Conservation (phyloP, 2,113 vertebrate species). For the Irena cyanogastra region DNA sequence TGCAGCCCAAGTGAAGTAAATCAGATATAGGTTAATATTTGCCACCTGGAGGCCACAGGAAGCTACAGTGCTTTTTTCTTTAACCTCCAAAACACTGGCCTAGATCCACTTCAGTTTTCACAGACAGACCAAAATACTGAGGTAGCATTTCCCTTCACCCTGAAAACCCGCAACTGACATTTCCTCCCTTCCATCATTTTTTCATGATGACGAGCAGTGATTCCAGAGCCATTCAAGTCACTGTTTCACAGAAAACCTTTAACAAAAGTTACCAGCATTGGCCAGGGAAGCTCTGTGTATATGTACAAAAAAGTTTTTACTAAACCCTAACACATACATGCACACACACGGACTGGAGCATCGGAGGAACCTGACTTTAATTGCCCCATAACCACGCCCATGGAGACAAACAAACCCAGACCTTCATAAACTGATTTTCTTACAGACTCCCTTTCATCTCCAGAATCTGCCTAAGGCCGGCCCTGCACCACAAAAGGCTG, state of each 20-base stretch:
- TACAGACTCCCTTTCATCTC: not conserved
- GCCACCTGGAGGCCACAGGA: conserved; percentile 30
- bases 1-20: not conserved
- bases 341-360: rapidly evolving
- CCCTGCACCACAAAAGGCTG: not conserved
- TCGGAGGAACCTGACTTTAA: not conserved
- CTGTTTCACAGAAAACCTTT: not conserved
- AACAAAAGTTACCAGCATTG: not conserved
- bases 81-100: not conserved
- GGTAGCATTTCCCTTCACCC: not conserved
- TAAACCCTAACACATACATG: not conserved
- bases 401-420: not conserved
- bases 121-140: not conserved
- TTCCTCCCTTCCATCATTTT: not conserved
- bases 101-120: not conserved
- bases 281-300: not conserved
- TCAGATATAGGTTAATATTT: not conserved
- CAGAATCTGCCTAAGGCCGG: not conserved
- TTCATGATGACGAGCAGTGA: not conserved
- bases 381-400: not conserved
- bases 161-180: not conserved
- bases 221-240: not conserved
- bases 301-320: not conserved
- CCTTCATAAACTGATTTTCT: not conserved
- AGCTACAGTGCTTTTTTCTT: not conserved